A percentile compares a stretch with the other conserved stretches of the same genome.
These are phyloP conservation scores for Odontomachus brunneus DNA, from an alignment of 1,140 invertebrate genomes.

Conservation along the genomic window DNA sequence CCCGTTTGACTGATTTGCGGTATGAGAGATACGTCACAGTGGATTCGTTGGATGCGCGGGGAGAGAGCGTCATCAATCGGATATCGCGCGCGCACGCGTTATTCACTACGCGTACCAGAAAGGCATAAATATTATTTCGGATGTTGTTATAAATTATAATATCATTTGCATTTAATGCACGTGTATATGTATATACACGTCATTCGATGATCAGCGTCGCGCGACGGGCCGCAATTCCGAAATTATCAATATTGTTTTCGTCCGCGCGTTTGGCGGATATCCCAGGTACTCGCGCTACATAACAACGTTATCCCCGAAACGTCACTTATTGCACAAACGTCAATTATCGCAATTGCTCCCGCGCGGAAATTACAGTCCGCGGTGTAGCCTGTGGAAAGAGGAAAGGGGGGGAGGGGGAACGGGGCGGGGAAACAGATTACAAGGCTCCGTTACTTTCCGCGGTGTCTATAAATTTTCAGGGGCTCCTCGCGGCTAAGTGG, in stretches of 20 bases:
- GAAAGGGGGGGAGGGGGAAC: no score
- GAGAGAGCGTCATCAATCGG: not conserved
- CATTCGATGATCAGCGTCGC: no score
- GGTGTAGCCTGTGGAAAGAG: no score
- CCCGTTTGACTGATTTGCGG: not conserved
- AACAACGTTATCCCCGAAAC: no score
- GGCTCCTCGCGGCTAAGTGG: conserved; percentile 27
- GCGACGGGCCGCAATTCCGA: no score
- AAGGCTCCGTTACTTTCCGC: conserved; percentile 64
- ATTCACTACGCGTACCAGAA: not conserved
- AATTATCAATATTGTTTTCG: no score
- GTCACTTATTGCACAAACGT: not conserved
- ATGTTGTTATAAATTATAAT: no score
- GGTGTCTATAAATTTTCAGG: conserved; percentile 52
- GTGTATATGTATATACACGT: no score
- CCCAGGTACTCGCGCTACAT: no score
- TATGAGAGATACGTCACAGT: not conserved
- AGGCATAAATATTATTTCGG: conserved; percentile 7
- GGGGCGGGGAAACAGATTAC: conserved; percentile 59
- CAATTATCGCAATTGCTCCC: conserved; percentile 40
- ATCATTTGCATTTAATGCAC: no score
- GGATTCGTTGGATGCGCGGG: not conserved
- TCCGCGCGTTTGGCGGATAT: no score
- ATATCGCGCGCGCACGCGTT: not conserved
- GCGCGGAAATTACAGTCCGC: conserved; percentile 27